Percentiles rank a stretch among this genome's conserved stretches.
phyloP scores from a whole-genome alignment of 2,888 invertebrate species.

The Sturmia bella region DNA sequence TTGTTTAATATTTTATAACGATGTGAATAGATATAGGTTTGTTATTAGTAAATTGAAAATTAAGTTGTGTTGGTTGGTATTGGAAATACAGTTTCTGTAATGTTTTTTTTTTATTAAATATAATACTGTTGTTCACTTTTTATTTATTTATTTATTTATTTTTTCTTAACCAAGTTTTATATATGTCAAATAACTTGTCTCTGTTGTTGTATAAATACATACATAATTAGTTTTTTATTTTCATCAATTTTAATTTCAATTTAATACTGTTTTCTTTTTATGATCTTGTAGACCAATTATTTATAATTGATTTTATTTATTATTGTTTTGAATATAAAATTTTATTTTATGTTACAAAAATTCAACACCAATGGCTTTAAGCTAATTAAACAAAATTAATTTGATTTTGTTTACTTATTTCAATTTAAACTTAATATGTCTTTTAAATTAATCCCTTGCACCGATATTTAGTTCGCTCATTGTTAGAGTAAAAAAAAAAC shows the following conservation, averaged over 20 bases:
- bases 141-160: constrained; percentile 3
- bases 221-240: constrained; percentile 28
- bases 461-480: constrained; percentile 64
- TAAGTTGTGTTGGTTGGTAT: background rate
- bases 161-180: constrained; percentile 46
- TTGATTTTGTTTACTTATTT: constrained; percentile 38
- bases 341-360: constrained; percentile 54
- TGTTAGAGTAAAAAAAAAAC: constrained; percentile 1
- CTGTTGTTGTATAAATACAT: constrained; percentile 60
- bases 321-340: constrained; percentile 64
- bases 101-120: constrained; percentile 36
- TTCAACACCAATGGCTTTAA: constrained; percentile 70
- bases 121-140: constrained; percentile 50
- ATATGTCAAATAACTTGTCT: constrained; percentile 35
- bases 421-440: constrained; percentile 54
- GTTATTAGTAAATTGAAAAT: background rate
- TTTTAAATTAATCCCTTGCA: constrained; percentile 65
- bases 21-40: background rate
- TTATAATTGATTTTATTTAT: constrained; percentile 59
- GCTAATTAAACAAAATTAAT: constrained; percentile 64
- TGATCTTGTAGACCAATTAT: constrained; percentile 66
- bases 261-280: constrained; percentile 51
- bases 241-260: constrained; percentile 44
- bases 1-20: background rate
- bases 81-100: constrained; percentile 14